phyloP scores from a whole-genome alignment of 2,888 invertebrate genomes.

The Drosophila anomelani region DNA sequence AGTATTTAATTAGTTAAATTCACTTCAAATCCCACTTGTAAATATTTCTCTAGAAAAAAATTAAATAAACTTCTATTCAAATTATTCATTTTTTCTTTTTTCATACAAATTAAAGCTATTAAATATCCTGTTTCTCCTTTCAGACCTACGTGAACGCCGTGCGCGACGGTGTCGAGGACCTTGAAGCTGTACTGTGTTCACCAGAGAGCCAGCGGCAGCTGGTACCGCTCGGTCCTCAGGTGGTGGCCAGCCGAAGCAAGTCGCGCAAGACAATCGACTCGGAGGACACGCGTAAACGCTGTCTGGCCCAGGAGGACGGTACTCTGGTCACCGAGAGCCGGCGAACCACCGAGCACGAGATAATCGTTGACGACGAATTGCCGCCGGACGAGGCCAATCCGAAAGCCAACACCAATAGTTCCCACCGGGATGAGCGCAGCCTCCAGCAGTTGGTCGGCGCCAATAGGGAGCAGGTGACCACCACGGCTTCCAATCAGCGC shows the following conservation, averaged over 20 bases:
- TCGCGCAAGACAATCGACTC: slow-evolving; percentile 93
- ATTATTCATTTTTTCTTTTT: too few relatives aligned
- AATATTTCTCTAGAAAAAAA: neutral
- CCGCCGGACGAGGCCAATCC: slow-evolving; percentile 7
- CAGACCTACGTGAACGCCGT: slow-evolving; percentile 92
- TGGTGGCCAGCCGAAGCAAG: slow-evolving; percentile 91
- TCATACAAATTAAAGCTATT: too few relatives aligned
- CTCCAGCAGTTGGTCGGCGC: slow-evolving; percentile 64
- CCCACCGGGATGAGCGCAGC: slow-evolving; percentile 22
- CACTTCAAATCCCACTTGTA: neutral
- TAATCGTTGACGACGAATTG: slow-evolving; percentile 86
- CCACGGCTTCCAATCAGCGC: slow-evolving; percentile 86
- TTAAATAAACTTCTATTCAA: too few relatives aligned
- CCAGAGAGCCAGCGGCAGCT: slow-evolving; percentile 87
- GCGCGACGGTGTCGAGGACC: slow-evolving; percentile 87
- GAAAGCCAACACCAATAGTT: neutral
- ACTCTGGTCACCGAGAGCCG: slow-evolving; percentile 94
- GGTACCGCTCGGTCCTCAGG: slow-evolving; percentile 88
- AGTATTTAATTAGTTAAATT: too few relatives aligned
- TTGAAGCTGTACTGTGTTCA: slow-evolving; percentile 89
- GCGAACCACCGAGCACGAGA: slow-evolving; percentile 93
- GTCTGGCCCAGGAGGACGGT: slow-evolving; percentile 92
- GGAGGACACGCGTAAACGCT: slow-evolving; percentile 92
- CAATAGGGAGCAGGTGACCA: slow-evolving; percentile 78
- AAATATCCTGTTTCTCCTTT: neutral